Evolutionary conservation across 2,888 invertebrate genomes (phyloP).

Genomic region (Drosophila niveifrons): DNA sequence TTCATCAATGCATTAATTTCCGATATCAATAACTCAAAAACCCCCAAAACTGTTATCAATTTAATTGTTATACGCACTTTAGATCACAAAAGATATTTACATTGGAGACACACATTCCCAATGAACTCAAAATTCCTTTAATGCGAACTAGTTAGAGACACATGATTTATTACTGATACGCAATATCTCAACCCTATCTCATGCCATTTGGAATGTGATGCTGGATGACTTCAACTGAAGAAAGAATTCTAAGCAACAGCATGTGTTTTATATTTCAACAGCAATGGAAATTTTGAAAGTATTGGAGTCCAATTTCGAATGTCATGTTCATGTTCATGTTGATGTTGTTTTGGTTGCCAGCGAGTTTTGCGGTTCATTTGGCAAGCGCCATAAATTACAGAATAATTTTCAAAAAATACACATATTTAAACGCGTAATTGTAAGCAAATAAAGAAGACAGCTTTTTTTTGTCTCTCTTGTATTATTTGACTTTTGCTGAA

Average conservation of each 20-base stretch:
- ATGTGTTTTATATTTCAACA: slow-evolving; percentile 65
- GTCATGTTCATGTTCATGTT: slow-evolving; percentile 48
- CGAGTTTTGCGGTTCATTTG: slow-evolving; percentile 60
- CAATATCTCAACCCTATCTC: slow-evolving; percentile 15
- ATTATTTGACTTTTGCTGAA: slow-evolving; percentile 32
- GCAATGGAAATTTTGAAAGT: slow-evolving; percentile 21
- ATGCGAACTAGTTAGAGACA: slow-evolving; percentile 12
- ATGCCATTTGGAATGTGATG: not conserved
- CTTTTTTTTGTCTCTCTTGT: too few species aligned
- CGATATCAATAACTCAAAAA: not conserved
- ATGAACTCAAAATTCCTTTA: slow-evolving; percentile 19
- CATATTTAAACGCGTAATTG: slow-evolving; percentile 43
- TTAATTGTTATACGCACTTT: slow-evolving; percentile 7
- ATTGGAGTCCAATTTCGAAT: slow-evolving; percentile 35
- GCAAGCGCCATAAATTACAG: slow-evolving; percentile 66
- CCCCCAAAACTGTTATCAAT: not conserved
- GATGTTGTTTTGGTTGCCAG: slow-evolving; percentile 13
- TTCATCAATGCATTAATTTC: not conserved
- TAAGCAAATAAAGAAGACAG: slow-evolving; percentile 36
- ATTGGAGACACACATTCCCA: not conserved
- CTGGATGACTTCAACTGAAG: slow-evolving; percentile 7
- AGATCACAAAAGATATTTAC: not conserved
- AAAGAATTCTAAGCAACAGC: slow-evolving; percentile 52
- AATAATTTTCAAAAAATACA: slow-evolving; percentile 49
- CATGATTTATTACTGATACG: slow-evolving; percentile 36